Conservation (phyloP, 2,797 vertebrate species). For the Cynopterus sphinx region DNA sequence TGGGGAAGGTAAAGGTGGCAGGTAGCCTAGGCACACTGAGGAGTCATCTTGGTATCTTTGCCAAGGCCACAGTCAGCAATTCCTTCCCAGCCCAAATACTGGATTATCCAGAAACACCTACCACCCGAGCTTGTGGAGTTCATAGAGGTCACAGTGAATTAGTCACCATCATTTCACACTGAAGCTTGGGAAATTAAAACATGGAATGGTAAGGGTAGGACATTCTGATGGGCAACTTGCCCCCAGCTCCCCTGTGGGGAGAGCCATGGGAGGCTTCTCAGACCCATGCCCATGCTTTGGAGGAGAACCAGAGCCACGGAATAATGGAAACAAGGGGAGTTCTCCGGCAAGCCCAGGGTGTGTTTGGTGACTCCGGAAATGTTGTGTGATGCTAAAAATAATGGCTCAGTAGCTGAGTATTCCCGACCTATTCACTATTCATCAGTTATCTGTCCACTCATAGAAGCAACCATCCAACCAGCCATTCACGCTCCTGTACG, state of each 20-base stretch:
- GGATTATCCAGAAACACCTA: background rate
- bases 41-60: background rate
- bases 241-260: background rate
- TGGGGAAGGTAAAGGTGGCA: background rate
- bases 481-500: rapidly evolving
- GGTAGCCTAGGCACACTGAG: background rate
- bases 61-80: background rate
- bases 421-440: background rate
- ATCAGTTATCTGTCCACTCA: background rate
- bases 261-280: background rate
- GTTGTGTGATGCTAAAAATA: background rate
- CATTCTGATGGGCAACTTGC: background rate
- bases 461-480: background rate
- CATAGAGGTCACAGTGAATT: background rate
- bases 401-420: background rate
- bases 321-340: background rate
- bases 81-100: background rate
- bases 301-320: background rate
- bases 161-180: background rate
- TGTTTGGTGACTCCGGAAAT: background rate
- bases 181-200: background rate
- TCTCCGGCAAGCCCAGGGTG: background rate
- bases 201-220: background rate
- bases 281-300: background rate
- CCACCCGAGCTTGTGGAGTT: rapidly evolving